These are phyloP conservation scores for Oryzaephilus surinamensis DNA, from an alignment of 1,140 invertebrate genomes.

Conservation along the genomic window DNA sequence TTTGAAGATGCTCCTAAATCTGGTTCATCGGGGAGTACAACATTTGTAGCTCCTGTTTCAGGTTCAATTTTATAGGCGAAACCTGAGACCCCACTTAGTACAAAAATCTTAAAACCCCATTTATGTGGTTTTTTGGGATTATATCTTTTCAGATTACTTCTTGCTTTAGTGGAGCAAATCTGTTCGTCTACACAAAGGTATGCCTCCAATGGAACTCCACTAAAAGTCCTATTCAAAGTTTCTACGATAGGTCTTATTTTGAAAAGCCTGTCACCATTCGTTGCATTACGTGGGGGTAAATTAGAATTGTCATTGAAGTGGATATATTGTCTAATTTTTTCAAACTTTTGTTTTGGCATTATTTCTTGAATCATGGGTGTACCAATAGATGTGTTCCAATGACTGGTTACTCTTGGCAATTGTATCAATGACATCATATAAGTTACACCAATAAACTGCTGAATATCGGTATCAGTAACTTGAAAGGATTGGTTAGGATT, in stretches of 20 bases:
- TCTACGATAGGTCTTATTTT: slow-evolving; percentile 19
- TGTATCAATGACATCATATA: slow-evolving; percentile 8
- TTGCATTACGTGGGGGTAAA: slow-evolving; percentile 14
- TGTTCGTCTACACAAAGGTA: slow-evolving; percentile 25
- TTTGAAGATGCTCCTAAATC: slow-evolving; percentile 9
- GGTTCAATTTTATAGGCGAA: slow-evolving; percentile 33
- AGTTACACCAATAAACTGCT: slow-evolving; percentile 7
- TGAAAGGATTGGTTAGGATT: background rate
- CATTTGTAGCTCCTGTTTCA: slow-evolving; percentile 25
- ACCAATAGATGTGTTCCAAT: slow-evolving; percentile 4
- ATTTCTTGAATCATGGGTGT: slow-evolving; percentile 1
- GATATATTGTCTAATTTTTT: slow-evolving; percentile 11
- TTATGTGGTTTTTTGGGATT: slow-evolving; percentile 11
- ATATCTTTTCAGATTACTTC: slow-evolving; percentile 20
- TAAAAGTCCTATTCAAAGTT: background rate
- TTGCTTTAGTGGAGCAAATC: slow-evolving; percentile 27
- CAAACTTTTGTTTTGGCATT: slow-evolving; percentile 10
- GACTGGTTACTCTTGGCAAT: slow-evolving; percentile 7
- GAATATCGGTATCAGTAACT: background rate
- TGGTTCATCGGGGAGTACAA: slow-evolving; percentile 4
- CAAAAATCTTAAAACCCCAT: slow-evolving; percentile 29
- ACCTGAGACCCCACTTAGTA: slow-evolving; percentile 32
- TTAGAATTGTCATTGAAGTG: slow-evolving; percentile 15
- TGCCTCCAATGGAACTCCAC: slow-evolving; percentile 15
- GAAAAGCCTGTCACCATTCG: slow-evolving; percentile 20